Base-by-base conservation (phyloP, 1,140 invertebrate species). In the Drosophila ficusphila region DNA sequence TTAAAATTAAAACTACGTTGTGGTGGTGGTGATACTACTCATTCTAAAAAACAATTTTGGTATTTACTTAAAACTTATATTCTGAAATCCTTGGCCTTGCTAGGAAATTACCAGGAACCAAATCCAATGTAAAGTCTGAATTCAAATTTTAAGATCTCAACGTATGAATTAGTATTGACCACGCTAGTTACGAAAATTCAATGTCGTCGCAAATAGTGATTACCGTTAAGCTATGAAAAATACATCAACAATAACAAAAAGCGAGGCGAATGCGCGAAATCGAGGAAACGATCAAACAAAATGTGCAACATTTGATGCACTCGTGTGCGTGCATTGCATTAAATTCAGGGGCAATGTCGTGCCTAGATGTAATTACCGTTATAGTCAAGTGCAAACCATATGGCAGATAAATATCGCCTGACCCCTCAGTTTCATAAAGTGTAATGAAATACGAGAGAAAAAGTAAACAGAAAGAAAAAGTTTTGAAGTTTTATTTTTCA, bases 281-380 rank as follows among this genome's bases (percentile, higher is more conserved):
- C 34, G 33, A 52, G 44, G 33, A 73, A 57, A 79, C 60, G 76
- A 75, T 75, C 70, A 42, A 71, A 72, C 67, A 49, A 56, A 57
- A 36, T 61, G 49, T 68, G 56, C 51, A 83, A 56, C 69, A 73
- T 64, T 69, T 73, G 69, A 48, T 51, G 46, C 8, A 47, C 44
- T 33, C 51, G 33, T 71, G 33, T 57, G 38, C 52, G 25, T 52
- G 65, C 47, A 56, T 70, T 58, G 57, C 67, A 56, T 70, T 58
- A 60, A 74, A 81, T 81, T 85, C 81, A 85, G 82, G 81, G 81
- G 81, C 82, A 82, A 88, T 86, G 77, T 47, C 81, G 81, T 86
- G 81, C 82, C 68, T 82, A 86, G 81, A 75, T 60, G 58, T 82
- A 82, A 86, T 86, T 86, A 86, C 81, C 82, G 81, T 86, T 86